Conservation (phyloP, 2,888 invertebrate species). For the Corbicula japonica region DNA sequence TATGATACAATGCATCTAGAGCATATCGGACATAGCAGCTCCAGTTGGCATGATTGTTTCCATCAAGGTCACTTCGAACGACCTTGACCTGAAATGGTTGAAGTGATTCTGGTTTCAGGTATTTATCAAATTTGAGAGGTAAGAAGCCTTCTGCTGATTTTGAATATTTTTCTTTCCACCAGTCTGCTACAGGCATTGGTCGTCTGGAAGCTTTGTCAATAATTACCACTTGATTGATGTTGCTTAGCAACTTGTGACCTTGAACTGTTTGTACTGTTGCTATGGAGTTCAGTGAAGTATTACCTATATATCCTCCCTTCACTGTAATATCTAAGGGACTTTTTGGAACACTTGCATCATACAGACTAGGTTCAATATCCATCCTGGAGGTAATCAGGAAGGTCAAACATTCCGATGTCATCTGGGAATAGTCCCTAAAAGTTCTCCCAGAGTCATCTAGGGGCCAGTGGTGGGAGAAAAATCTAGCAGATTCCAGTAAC, state of each 20-base stretch:
- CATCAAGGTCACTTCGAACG: constrained; percentile 75
- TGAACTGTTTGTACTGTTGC: constrained; percentile 56
- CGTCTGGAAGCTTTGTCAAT: constrained; percentile 77
- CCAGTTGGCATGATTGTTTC: constrained; percentile 77
- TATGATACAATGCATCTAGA: constrained; percentile 71
- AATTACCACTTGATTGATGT: constrained; percentile 78
- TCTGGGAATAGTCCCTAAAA: constrained; percentile 69
- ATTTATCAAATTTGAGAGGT: constrained; percentile 69
- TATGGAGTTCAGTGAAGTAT: constrained; percentile 68
- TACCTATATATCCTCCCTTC: constrained; percentile 73
- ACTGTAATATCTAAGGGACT: constrained; percentile 66
- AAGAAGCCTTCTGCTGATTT: constrained; percentile 53
- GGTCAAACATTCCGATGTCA: constrained; percentile 70
- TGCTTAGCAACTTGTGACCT: constrained; percentile 57
- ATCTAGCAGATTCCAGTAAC: constrained; percentile 64
- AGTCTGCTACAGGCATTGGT: constrained; percentile 78
- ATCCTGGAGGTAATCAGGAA: constrained; percentile 70
- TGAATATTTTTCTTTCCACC: constrained; percentile 82
- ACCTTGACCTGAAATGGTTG: constrained; percentile 63
- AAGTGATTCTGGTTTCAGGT: constrained; percentile 66
- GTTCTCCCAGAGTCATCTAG: constrained; percentile 67
- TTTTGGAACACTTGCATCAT: constrained; percentile 65
- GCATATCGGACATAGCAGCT: constrained; percentile 73
- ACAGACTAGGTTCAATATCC: constrained; percentile 63
- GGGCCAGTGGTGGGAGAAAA: constrained; percentile 67